A percentile compares a stretch with the other conserved stretches of the same genome.
Evolutionary conservation across 2,113 vertebrate species (phyloP).

Genomic region (Choloepus hoffmanni): DNA sequence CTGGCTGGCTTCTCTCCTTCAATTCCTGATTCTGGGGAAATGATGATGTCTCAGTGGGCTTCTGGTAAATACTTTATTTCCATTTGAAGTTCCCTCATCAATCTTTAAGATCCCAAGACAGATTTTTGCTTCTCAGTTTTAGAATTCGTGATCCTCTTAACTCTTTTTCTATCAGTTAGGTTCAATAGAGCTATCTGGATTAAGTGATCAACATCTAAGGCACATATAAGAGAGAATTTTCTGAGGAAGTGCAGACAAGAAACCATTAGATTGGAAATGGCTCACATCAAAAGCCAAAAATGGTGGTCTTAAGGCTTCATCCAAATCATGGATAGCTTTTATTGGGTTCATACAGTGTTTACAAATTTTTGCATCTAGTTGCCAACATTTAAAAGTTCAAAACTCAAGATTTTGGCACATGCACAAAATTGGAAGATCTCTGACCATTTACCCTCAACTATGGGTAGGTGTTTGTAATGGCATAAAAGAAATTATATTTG

Average conservation of each 20-base stretch:
- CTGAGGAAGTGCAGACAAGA: background rate
- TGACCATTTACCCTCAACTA: constrained; percentile 14
- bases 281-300: background rate
- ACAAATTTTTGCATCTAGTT: constrained; percentile 11
- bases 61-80: constrained; percentile 4
- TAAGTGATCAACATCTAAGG: background rate
- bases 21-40: constrained; percentile 24
- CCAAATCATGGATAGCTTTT: background rate
- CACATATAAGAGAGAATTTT: background rate
- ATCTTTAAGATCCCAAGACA: background rate
- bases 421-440: background rate
- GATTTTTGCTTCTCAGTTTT: constrained; percentile 39
- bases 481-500: too few relatives aligned
- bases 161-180: background rate
- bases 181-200: background rate
- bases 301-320: constrained; percentile 9
- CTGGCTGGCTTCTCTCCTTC: constrained; percentile 3
- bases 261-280: constrained; percentile 16
- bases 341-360: background rate
- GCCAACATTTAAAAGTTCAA: background rate
- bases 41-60: background rate
- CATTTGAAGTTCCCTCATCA: background rate
- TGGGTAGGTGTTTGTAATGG: background rate
- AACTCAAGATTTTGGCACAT: constrained; percentile 31
- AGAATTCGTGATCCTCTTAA: constrained; percentile 31